phyloP scores from a whole-genome alignment of 2,113 vertebrate genomes.

The Lepisosteus osseus region DNA sequence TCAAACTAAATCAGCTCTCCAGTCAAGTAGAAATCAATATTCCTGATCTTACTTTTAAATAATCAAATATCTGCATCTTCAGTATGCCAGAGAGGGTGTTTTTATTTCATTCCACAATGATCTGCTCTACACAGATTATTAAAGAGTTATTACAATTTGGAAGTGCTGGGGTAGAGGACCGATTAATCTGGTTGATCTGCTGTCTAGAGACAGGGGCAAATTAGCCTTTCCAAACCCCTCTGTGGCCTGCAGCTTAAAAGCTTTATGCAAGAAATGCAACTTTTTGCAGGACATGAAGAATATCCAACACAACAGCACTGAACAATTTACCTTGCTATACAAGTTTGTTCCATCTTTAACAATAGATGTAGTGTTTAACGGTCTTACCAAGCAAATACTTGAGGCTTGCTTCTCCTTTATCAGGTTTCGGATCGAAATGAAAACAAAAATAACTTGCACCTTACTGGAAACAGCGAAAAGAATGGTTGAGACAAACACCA shows the following conservation, averaged over 20 bases:
- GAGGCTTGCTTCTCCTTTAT: no score
- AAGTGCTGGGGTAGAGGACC: slow-evolving; percentile 61
- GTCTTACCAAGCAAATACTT: slow-evolving; percentile 2
- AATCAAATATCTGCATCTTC: slow-evolving; percentile 63
- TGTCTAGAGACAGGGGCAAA: neutral
- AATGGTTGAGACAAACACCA: no score
- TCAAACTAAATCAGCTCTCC: slow-evolving; percentile 89
- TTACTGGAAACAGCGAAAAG: no score
- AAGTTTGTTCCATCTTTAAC: no score
- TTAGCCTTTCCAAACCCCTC: neutral
- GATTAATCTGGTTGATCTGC: slow-evolving; percentile 65
- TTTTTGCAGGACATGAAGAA: no score
- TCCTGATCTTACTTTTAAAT: slow-evolving; percentile 92
- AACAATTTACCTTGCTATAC: no score
- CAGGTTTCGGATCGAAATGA: no score
- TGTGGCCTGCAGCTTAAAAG: neutral
- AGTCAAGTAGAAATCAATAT: slow-evolving; percentile 87
- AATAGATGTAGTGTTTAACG: neutral
- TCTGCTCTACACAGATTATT: slow-evolving; percentile 72
- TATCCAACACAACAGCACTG: no score
- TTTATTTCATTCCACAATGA: slow-evolving; percentile 50
- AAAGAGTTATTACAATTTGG: slow-evolving; percentile 77
- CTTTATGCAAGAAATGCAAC: no score
- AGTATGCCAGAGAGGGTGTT: slow-evolving; percentile 61
- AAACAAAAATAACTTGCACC: no score